Conservation (phyloP, 2,113 vertebrate species). For the Athene noctua region DNA sequence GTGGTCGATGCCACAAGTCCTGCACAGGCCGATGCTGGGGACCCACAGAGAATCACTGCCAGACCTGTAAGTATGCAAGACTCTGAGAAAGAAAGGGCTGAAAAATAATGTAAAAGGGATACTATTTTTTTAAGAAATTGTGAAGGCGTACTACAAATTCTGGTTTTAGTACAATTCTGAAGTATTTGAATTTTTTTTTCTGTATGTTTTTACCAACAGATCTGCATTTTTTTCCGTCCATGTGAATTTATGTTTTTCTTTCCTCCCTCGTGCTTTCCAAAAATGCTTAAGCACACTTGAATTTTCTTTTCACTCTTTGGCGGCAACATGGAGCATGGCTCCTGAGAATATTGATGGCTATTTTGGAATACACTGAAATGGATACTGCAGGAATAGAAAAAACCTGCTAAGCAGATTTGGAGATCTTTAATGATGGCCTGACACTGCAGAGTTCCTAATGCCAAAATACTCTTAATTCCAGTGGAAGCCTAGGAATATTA, state of each 20-base stretch:
- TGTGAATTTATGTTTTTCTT: background rate
- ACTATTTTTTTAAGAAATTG: background rate
- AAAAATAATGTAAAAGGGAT: background rate
- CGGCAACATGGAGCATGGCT: background rate
- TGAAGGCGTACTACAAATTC: background rate
- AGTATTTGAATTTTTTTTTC: background rate
- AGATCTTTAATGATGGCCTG: background rate
- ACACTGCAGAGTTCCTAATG: background rate
- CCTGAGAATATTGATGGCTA: background rate
- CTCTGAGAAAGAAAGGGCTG: background rate
- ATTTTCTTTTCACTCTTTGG: background rate
- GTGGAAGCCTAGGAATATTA: background rate
- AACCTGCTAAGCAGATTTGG: background rate
- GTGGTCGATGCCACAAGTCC: conserved; percentile 90
- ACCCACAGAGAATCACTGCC: conserved; percentile 91
- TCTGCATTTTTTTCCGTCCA: background rate
- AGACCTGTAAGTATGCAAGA: conserved; percentile 85
- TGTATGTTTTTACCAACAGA: rapidly evolving
- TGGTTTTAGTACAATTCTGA: background rate
- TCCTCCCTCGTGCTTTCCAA: background rate
- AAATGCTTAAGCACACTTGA: background rate
- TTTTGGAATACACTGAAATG: background rate
- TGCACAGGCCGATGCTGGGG: conserved; percentile 97
- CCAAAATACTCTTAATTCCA: conserved; percentile 5
- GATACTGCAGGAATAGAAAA: background rate